These are phyloP conservation scores for Drosophila baimaii DNA, from an alignment of 1,140 invertebrate genomes.

Conservation along the genomic window DNA sequence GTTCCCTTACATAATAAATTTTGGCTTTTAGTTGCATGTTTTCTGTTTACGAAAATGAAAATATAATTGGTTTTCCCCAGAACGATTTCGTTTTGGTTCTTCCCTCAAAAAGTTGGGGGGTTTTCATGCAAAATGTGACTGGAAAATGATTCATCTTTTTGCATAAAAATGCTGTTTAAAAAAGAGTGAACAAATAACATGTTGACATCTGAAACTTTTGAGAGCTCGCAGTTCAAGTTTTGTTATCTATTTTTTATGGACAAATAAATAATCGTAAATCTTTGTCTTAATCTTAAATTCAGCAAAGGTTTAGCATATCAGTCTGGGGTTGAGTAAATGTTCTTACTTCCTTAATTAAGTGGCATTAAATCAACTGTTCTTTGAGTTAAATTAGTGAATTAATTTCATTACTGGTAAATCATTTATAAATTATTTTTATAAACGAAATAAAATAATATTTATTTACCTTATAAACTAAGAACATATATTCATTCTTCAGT, in stretches of 20 bases:
- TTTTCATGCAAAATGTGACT: not conserved
- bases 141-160: conserved; percentile 26
- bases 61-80: not conserved
- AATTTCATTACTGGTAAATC: not conserved
- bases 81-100: not conserved
- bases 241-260: conserved; percentile 15
- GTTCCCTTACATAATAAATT: conserved; percentile 23
- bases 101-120: not conserved
- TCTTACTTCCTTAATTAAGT: conserved; percentile 5
- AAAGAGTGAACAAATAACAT: conserved; percentile 1
- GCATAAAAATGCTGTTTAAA: conserved; percentile 9
- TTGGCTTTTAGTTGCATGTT: too few relatives aligned
- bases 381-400: not conserved
- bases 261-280: conserved; percentile 10
- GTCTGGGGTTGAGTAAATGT: not conserved
- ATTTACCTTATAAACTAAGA: too few relatives aligned
- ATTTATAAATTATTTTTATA: not conserved
- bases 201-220: not conserved
- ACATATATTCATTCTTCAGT: too few relatives aligned
- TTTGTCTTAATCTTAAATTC: not conserved
- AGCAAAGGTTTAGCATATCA: not conserved
- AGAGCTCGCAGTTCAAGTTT: conserved; percentile 9
- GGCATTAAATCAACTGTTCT: not conserved
- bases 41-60: not conserved
- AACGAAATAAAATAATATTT: not conserved